Conservation (phyloP, 2,797 vertebrate species). For the Tapirus indicus region DNA sequence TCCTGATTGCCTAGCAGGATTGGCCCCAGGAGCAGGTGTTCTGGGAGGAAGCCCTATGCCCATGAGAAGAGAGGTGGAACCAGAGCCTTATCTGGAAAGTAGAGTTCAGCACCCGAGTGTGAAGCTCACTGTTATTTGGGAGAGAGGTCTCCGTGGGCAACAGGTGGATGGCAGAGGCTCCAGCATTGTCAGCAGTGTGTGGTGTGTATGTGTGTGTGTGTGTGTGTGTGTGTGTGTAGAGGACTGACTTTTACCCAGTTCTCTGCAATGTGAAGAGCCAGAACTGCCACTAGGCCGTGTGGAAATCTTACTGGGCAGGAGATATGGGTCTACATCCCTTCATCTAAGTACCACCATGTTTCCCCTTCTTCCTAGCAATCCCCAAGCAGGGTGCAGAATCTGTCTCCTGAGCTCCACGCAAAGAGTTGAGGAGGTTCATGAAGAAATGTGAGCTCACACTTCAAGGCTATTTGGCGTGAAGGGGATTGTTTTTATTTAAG, state of each 20-base stretch:
- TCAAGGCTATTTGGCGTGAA: background rate
- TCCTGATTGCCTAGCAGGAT: background rate
- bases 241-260: background rate
- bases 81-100: no score
- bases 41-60: background rate
- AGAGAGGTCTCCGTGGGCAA: background rate
- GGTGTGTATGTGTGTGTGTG: background rate
- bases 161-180: background rate
- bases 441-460: background rate
- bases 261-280: background rate
- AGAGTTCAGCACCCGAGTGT: background rate
- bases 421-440: background rate
- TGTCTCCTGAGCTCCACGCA: background rate
- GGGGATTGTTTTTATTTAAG: background rate
- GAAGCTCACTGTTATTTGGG: background rate
- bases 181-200: rapidly evolving
- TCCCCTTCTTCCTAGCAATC: background rate
- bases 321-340: background rate
- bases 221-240: background rate
- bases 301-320: background rate
- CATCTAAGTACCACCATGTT: rapidly evolving
- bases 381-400: background rate
- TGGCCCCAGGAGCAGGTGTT: background rate
- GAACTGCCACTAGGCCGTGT: background rate
- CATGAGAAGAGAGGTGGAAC: background rate